phyloP scores from a whole-genome alignment of 2,888 invertebrate genomes.

The Tholera decimalis region DNA sequence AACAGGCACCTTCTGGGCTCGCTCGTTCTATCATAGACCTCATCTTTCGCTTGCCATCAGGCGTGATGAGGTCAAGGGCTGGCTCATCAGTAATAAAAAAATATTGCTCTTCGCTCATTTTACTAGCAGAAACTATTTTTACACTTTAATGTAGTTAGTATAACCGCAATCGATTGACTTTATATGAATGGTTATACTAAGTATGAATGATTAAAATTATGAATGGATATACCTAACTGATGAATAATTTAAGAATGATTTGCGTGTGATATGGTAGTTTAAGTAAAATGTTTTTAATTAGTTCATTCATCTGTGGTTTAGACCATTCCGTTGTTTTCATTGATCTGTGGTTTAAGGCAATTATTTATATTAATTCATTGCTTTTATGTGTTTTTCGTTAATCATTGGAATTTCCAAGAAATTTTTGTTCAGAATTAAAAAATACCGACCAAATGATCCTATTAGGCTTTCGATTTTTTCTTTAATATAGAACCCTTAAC shows the following conservation, averaged over 20 bases:
- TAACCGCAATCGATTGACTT: slow-evolving; percentile 57
- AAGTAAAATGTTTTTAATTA: slow-evolving; percentile 38
- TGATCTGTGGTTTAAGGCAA: slow-evolving; percentile 42
- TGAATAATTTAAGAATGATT: slow-evolving; percentile 57
- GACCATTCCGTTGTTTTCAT: slow-evolving; percentile 22
- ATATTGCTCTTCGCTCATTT: too few species aligned
- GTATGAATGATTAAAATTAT: too few species aligned
- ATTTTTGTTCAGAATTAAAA: slow-evolving; percentile 5
- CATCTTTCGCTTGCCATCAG: too few species aligned
- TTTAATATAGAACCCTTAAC: too few species aligned
- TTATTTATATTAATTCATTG: slow-evolving; percentile 28
- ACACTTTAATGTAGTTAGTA: neutral
- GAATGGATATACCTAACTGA: slow-evolving; percentile 52
- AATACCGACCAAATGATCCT: neutral
- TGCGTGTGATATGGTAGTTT: slow-evolving; percentile 69
- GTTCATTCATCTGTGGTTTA: slow-evolving; percentile 58
- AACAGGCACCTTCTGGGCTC: too few species aligned
- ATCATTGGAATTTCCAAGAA: neutral
- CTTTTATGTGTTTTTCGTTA: neutral
- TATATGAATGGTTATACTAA: slow-evolving; percentile 66
- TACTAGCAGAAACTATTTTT: neutral
- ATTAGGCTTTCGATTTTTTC: too few species aligned
- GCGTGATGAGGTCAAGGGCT: too few species aligned
- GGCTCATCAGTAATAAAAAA: too few species aligned
- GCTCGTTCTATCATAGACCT: too few species aligned